Conservation (phyloP, 2,113 vertebrate genomes). For the Micromys minutus region DNA sequence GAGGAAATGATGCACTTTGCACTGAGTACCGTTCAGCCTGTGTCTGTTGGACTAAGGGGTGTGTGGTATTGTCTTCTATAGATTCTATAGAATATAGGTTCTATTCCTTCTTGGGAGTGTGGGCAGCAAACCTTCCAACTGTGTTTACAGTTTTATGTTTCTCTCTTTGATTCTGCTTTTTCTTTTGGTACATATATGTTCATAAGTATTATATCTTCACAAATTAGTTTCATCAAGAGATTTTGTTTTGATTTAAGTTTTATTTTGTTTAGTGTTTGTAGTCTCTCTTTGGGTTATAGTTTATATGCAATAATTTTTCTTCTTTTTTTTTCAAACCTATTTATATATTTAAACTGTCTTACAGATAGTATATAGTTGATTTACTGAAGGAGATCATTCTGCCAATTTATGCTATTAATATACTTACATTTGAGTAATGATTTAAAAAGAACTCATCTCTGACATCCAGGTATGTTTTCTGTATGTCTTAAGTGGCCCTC, state of each 20-base stretch:
- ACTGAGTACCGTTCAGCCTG: not conserved
- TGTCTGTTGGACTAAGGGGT: not conserved
- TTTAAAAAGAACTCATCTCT: not conserved
- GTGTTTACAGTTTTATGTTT: not conserved
- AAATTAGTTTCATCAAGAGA: not conserved
- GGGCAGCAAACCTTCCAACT: not conserved
- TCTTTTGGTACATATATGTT: not conserved
- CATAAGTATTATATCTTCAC: not conserved
- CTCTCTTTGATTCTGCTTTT: not conserved
- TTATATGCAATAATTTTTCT: not conserved
- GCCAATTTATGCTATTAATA: not conserved
- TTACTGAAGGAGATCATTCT: not conserved
- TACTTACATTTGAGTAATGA: not conserved
- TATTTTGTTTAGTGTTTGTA: not conserved
- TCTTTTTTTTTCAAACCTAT: not conserved
- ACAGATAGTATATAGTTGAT: not conserved
- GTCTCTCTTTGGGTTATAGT: not conserved
- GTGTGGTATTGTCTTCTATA: not conserved
- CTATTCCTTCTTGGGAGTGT: not conserved
- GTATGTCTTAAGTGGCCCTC: not conserved
- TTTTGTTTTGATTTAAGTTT: not conserved
- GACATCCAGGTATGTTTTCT: not conserved
- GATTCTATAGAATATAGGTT: no score
- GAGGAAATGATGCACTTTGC: not conserved
- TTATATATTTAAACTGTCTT: not conserved